Evolutionary conservation across 2,888 invertebrate species (phyloP), one percentile per base, ranked within the genome.

Genomic region (Linnaemya vulpina): DNA sequence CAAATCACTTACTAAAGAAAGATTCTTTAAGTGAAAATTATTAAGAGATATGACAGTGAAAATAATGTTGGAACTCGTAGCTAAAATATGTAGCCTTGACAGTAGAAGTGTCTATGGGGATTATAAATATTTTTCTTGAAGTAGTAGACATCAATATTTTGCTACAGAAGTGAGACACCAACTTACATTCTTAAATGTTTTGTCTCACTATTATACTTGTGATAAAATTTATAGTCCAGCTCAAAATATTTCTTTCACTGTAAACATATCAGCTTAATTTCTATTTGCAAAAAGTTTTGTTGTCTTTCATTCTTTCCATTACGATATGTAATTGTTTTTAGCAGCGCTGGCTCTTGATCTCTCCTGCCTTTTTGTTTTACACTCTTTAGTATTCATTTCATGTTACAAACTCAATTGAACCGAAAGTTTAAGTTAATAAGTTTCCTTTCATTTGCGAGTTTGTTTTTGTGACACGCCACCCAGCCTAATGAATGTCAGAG

Each of bases 311-410:
- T 67, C 49, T 35, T 70, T 38, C 15, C 49, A 25, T 20, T 60
- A 40, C 8, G 7, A 49, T 35, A 17, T 83, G n/a, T 40, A 40
- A 75, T 75, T 75, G 74, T 75, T 53, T 75, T 63, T 53, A 51
- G 4, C 74, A 30, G 9, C 17, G 11, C 49, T 53, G 40, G 22
- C 53, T 75, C 25, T 25, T 30, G 22, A 75, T 75, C 53, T 49
- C 49, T n/a, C 13, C 17, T n/a, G 35, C 1, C 62, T 40, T n/a
- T 22, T 10, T 17, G 13, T n/a, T 49, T 22, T 17, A 25, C n/a
- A n/a, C 70, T 80, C 63, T 30, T 84, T 84, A 76, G 49, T 68
- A 84, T 84, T 84, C 84, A 73, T 80, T 84, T 73, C 84, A 80
- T 76, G 76, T 68, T 22, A 53, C 67, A 35, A 73, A 73, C 76